Conservation (phyloP, 2,113 vertebrate species). For the Ia io region DNA sequence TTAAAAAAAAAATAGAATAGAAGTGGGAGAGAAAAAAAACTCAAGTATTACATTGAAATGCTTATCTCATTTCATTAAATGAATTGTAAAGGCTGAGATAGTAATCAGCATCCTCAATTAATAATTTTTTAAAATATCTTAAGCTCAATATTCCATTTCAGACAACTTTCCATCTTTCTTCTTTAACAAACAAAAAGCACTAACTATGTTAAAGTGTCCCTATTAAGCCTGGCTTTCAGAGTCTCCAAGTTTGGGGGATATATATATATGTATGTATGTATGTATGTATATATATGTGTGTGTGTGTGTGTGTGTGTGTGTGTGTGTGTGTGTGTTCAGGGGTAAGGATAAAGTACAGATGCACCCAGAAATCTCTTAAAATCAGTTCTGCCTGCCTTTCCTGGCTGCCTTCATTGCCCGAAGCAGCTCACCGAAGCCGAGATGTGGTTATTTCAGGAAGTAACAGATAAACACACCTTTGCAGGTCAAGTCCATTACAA, state of each 20-base stretch:
- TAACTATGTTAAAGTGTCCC: slow-evolving; percentile 80
- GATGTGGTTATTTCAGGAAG: slow-evolving; percentile 77
- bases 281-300: too few species aligned
- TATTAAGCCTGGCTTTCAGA: slow-evolving; percentile 79
- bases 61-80: slow-evolving; percentile 82
- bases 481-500: slow-evolving; percentile 77
- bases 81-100: slow-evolving; percentile 79
- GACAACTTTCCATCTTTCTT: slow-evolving; percentile 81
- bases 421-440: slow-evolving; percentile 69
- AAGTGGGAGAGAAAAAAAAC: not conserved
- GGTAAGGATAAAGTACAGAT: slow-evolving; percentile 67
- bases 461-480: slow-evolving; percentile 70
- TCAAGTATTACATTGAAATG: slow-evolving; percentile 76
- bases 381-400: slow-evolving; percentile 64
- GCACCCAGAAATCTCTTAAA: slow-evolving; percentile 45
- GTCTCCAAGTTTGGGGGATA: slow-evolving; percentile 71
- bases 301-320: too few species aligned
- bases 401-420: slow-evolving; percentile 61
- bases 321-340: too few species aligned
- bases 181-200: slow-evolving; percentile 77
- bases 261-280: slow-evolving; percentile 28
- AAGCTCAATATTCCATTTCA: slow-evolving; percentile 73
- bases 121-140: slow-evolving; percentile 83
- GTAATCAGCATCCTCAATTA: slow-evolving; percentile 78
- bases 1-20: slow-evolving; percentile 38